Evolutionary conservation across 2,888 invertebrate genomes (phyloP).

Genomic region (Netelia virgata): DNA sequence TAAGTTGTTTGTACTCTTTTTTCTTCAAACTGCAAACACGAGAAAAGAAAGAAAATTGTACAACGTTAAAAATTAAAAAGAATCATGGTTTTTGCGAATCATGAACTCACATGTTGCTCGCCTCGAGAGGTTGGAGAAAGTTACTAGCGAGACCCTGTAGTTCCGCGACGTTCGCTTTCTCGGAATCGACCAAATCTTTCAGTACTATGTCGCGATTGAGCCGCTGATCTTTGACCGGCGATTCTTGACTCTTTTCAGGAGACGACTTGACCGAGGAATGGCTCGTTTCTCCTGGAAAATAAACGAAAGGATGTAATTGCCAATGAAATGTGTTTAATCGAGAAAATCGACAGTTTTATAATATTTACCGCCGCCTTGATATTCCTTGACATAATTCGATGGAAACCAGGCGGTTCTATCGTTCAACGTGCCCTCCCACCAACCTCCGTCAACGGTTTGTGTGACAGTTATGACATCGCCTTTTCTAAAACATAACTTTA

Average conservation of each 20-base stretch:
- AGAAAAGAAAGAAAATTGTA: neutral
- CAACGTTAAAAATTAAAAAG: neutral
- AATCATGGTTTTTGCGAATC: neutral
- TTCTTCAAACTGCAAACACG: slow-evolving; percentile 89
- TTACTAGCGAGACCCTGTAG: slow-evolving; percentile 93
- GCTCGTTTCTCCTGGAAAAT: slow-evolving; percentile 84
- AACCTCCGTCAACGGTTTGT: slow-evolving; percentile 97
- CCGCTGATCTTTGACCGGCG: slow-evolving; percentile 86
- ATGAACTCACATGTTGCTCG: slow-evolving; percentile 92
- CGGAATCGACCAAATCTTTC: slow-evolving; percentile 96
- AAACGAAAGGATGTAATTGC: neutral
- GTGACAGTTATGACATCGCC: slow-evolving; percentile 98
- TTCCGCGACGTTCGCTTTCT: slow-evolving; percentile 95
- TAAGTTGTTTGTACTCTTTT: slow-evolving; percentile 94
- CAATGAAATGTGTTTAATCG: neutral
- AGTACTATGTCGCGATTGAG: slow-evolving; percentile 94
- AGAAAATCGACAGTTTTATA: slow-evolving; percentile 27
- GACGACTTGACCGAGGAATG: slow-evolving; percentile 88
- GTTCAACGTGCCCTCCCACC: slow-evolving; percentile 99
- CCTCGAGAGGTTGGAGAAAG: slow-evolving; percentile 94
- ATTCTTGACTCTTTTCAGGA: slow-evolving; percentile 87
- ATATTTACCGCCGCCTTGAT: slow-evolving; percentile 88
- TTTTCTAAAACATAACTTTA: slow-evolving; percentile 95
- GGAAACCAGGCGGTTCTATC: slow-evolving; percentile 99
- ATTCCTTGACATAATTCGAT: slow-evolving; percentile 97